Evolutionary conservation across 2,797 vertebrate species (phyloP), one percentile per base, ranked within the genome.

Genomic region (Peromyscus aztecus): DNA sequence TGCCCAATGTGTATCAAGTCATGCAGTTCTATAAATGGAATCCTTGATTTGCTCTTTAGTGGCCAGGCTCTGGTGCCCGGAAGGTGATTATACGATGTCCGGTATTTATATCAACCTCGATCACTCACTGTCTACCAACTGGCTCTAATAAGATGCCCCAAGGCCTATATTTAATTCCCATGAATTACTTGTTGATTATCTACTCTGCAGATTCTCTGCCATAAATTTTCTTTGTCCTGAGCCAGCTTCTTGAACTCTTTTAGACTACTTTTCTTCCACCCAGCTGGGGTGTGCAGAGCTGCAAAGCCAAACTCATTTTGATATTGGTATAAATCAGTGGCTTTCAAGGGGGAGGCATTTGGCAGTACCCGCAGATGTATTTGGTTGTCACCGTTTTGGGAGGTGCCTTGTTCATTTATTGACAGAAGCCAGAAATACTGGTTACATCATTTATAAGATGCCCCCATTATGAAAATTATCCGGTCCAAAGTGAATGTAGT

Each of bases 1-100:
- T 94, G 94, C 83, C 92, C 89, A 90, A 69, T 49, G 37, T 93
- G 71, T 82, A 94, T 95, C 87, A 95, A 96, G 94, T 97, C 92
- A 82, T 91, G 90, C 83, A 61, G 73, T 94, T 96, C 97, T 96
- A 97, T 97, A 95, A 96, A 95, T 84, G 65, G 96, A 95, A 95
- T 82, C 77, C 94, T 96, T 97, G 96, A 97, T 97, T 95, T 94
- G 95, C 96, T 96, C 94, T 96, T 92, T 89, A 85, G 93, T 94
- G 52, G 63, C 87, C 96, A 96, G 93, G 83, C 52, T 94, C 96
- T 91, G 92, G 81, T 2, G n/a, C 82, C 96, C 27, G 92, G 91
- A 96, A 96, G 94, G 94, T 94, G 92, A 95, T 96, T 95, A 87
- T 94, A 92, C 91, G 46, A 83, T 12, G 59, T 97, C 95, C 73